Conservation (phyloP, 2,113 vertebrate genomes). For the Osmerus mordax region DNA sequence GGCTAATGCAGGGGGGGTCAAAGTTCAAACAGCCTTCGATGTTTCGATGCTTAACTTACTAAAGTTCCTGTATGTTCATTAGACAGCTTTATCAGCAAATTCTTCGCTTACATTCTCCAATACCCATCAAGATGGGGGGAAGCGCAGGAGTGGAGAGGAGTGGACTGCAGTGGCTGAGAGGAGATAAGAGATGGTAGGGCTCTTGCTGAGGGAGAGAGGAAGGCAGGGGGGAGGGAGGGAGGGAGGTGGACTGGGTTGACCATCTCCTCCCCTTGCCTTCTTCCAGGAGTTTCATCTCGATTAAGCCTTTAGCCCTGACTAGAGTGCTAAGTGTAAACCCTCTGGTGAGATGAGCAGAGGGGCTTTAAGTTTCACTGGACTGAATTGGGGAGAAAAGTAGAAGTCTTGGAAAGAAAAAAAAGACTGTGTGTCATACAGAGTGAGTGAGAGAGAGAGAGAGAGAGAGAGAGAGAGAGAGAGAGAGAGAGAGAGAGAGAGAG, state of each 20-base stretch:
- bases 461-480: background rate
- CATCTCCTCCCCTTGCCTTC: slow-evolving; percentile 53
- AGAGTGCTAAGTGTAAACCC: slow-evolving; percentile 46
- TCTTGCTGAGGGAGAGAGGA: slow-evolving; percentile 29
- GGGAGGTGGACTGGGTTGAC: slow-evolving; percentile 53
- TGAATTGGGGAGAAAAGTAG: background rate
- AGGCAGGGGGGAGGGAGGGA: slow-evolving; percentile 42
- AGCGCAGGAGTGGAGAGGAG: slow-evolving; percentile 56
- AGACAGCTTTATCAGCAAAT: slow-evolving; percentile 79
- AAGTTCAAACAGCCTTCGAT: slow-evolving; percentile 80
- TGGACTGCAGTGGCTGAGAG: slow-evolving; percentile 47
- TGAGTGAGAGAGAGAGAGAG: slow-evolving; percentile 36
- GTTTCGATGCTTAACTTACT: slow-evolving; percentile 82
- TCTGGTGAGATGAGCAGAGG: slow-evolving; percentile 21
- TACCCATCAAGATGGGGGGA: slow-evolving; percentile 72
- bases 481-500: slow-evolving; percentile 30
- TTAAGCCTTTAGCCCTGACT: slow-evolving; percentile 61
- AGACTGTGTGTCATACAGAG: slow-evolving; percentile 18
- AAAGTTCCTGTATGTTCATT: slow-evolving; percentile 83
- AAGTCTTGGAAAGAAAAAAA: background rate
- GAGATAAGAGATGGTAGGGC: slow-evolving; percentile 70
- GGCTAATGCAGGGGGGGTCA: slow-evolving; percentile 75
- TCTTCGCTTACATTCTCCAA: slow-evolving; percentile 75
- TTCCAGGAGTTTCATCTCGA: slow-evolving; percentile 50
- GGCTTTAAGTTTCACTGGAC: slow-evolving; percentile 11